Evolutionary conservation across 2,113 vertebrate species (phyloP).

Genomic region (Coregonus clupeaformis): DNA sequence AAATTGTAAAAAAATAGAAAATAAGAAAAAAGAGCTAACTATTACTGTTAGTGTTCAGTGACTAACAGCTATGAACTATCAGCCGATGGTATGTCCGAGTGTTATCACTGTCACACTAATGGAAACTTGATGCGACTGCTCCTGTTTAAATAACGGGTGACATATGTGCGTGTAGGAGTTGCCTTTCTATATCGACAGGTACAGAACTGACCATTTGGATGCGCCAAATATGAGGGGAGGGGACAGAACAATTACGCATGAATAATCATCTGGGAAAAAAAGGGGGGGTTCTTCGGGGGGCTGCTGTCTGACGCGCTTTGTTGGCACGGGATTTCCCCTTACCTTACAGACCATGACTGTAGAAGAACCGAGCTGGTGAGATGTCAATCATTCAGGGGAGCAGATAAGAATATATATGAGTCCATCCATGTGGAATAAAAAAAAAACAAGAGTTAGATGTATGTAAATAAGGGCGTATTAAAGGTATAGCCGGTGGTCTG

Average conservation of each 20-base stretch:
- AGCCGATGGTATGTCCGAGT: not conserved
- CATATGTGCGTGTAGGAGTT: constrained; percentile 29
- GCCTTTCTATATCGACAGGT: constrained; percentile 34
- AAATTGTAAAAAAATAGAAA: not conserved
- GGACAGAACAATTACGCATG: not conserved
- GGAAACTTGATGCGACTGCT: not conserved
- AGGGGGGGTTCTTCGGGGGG: not conserved
- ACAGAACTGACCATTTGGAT: constrained; percentile 48
- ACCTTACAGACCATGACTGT: not conserved
- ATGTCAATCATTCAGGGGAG: not conserved
- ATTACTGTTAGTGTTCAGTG: not conserved
- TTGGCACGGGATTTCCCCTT: constrained; percentile 8
- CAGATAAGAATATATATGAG: not conserved
- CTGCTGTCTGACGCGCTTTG: not conserved
- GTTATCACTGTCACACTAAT: not conserved
- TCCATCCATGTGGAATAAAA: not conserved
- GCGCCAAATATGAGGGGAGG: constrained; percentile 18
- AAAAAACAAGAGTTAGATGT: not conserved
- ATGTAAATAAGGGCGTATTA: not conserved
- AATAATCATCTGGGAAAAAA: constrained; percentile 30
- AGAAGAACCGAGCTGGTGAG: not conserved
- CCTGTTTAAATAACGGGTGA: constrained; percentile 50
- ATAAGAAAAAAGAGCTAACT: too few relatives aligned
- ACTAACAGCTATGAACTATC: not conserved
- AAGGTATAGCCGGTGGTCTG: not conserved